These are phyloP conservation scores for Acanthis flammea DNA, from an alignment of 2,797 vertebrate species.

Conservation along the genomic window DNA sequence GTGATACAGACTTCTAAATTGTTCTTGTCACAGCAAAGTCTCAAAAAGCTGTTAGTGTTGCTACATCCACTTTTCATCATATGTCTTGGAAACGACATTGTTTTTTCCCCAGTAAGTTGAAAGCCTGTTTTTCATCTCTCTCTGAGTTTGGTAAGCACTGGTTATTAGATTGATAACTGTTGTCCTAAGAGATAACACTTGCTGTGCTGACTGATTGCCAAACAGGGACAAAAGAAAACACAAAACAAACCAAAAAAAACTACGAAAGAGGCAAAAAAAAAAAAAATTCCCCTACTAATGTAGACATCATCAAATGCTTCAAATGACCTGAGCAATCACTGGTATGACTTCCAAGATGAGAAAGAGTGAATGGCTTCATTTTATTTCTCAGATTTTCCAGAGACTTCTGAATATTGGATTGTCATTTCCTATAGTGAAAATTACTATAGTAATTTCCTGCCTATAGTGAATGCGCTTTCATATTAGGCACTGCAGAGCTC, in stretches of 20 bases:
- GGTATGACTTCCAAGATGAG: background rate
- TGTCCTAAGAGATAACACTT: background rate
- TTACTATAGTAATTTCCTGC: background rate
- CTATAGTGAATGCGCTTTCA: background rate
- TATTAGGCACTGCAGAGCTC: background rate
- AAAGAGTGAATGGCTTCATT: background rate
- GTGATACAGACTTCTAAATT: background rate
- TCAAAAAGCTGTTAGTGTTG: background rate
- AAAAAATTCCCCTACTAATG: background rate
- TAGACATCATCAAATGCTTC: background rate
- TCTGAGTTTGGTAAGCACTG: background rate
- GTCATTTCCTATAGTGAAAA: background rate
- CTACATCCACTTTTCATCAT: background rate
- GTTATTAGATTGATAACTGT: background rate
- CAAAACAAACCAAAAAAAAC: background rate
- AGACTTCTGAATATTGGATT: background rate
- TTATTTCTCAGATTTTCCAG: background rate
- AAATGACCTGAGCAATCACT: background rate
- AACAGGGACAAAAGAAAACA: background rate
- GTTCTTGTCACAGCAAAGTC: background rate
- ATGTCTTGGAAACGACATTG: background rate
- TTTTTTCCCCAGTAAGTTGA: background rate
- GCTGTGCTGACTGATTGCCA: background rate
- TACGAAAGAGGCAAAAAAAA: background rate
- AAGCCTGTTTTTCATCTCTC: background rate